Conservation (phyloP, 2,888 invertebrate species). For the Callinectes sapidus region DNA sequence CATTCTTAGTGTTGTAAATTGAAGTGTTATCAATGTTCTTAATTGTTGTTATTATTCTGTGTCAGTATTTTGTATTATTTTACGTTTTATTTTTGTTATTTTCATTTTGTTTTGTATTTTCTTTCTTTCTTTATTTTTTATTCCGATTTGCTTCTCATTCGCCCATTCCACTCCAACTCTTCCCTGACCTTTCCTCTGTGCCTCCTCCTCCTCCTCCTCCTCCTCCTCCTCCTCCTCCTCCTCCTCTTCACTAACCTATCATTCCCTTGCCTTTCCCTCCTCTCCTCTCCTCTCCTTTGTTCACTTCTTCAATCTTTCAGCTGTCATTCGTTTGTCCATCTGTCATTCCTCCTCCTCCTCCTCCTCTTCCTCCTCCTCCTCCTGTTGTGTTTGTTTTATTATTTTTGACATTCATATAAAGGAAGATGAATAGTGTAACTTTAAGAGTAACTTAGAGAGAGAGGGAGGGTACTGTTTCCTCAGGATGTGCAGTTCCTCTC, state of each 20-base stretch:
- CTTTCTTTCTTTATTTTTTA: neutral
- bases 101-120: neutral
- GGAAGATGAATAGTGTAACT: too few relatives aligned
- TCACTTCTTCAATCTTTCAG: neutral
- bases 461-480: too few relatives aligned
- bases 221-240: neutral
- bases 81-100: neutral
- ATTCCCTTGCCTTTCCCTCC: neutral
- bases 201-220: neutral
- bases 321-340: neutral
- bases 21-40: too few relatives aligned
- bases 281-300: neutral
- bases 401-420: too few relatives aligned
- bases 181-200: neutral
- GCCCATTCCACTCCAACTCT: neutral
- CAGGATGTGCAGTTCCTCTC: neutral
- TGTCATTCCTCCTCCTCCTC: too few relatives aligned
- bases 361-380: too few relatives aligned
- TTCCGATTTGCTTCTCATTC: neutral
- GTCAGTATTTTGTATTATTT: neutral
- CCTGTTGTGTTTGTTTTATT: too few relatives aligned
- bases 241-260: neutral
- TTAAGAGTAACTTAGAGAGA: too few relatives aligned
- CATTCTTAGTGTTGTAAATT: too few relatives aligned
- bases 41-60: neutral